Conservation (phyloP, 2,888 invertebrate species). For the Scaptomyza tumidula region DNA sequence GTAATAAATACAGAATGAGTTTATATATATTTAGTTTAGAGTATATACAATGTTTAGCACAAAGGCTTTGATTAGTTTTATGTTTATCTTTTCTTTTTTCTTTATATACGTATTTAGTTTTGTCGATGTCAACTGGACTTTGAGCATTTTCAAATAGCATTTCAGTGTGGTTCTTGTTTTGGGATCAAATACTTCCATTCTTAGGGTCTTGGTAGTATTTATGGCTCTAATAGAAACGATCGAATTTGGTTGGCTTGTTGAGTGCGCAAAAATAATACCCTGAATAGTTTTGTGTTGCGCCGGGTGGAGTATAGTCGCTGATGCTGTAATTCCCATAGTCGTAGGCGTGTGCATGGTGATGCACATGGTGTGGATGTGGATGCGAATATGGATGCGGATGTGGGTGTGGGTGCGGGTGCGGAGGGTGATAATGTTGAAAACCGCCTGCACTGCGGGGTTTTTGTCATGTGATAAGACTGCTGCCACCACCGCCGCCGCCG, state of each 20-base stretch:
- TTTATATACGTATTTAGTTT: slow-evolving; percentile 2
- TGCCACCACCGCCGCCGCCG: slow-evolving; percentile 60
- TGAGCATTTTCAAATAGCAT: slow-evolving; percentile 71
- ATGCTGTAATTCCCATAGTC: slow-evolving; percentile 82
- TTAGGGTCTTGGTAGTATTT: too few relatives aligned
- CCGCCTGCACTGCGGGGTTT: slow-evolving; percentile 83
- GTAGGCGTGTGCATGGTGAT: slow-evolving; percentile 64
- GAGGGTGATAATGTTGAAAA: slow-evolving; percentile 83
- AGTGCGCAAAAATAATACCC: slow-evolving; percentile 84
- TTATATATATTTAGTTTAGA: slow-evolving; percentile 33
- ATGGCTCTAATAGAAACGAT: slow-evolving; percentile 78
- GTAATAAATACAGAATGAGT: slow-evolving; percentile 69
- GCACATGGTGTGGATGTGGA: slow-evolving; percentile 49
- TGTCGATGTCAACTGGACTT: slow-evolving; percentile 54
- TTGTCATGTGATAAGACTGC: slow-evolving; percentile 87
- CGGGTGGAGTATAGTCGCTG: slow-evolving; percentile 83
- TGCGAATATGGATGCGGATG: slow-evolving; percentile 55
- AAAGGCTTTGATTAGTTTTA: slow-evolving; percentile 35
- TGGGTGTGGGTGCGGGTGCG: slow-evolving; percentile 60
- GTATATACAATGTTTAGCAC: slow-evolving; percentile 32
- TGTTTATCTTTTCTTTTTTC: slow-evolving; percentile 7
- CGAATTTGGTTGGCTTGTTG: slow-evolving; percentile 83
- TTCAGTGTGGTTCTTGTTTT: slow-evolving; percentile 26
- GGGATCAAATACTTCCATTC: slow-evolving; percentile 1
- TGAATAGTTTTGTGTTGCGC: slow-evolving; percentile 84